phyloP scores from a whole-genome alignment of 2,888 invertebrate species.

The Malthinus seriepunctatus region DNA sequence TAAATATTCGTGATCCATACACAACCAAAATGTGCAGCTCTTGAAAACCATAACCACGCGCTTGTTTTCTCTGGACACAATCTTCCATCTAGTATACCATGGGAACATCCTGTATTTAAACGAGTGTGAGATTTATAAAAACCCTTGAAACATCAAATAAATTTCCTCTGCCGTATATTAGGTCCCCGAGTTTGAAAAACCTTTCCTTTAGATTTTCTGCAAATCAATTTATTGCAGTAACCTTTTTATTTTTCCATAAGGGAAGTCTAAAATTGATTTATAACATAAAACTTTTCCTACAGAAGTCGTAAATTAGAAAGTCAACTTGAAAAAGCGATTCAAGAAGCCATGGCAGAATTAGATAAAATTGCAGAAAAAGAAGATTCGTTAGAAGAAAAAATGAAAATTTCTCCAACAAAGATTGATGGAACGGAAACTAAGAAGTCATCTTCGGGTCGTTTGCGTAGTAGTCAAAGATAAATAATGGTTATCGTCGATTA shows the following conservation, averaged over 20 bases:
- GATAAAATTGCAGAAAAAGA: conserved; percentile 66
- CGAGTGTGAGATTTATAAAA: too few relatives aligned
- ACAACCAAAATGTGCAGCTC: too few relatives aligned
- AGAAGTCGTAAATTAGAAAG: conserved; percentile 93
- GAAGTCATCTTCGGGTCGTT: conserved; percentile 50
- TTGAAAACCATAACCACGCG: too few relatives aligned
- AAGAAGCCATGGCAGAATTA: conserved; percentile 89
- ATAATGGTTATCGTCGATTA: conserved; percentile 20
- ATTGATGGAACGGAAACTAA: conserved; percentile 31
- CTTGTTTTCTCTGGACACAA: too few relatives aligned
- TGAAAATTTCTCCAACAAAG: conserved; percentile 40
- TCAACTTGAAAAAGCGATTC: conserved; percentile 87
- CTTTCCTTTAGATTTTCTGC: not conserved
- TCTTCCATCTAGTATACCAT: too few relatives aligned
- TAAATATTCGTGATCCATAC: too few relatives aligned
- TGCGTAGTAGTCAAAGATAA: conserved; percentile 56
- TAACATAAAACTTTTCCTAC: conserved; percentile 34
- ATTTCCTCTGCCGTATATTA: too few relatives aligned
- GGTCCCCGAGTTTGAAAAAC: too few relatives aligned
- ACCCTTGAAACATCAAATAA: too few relatives aligned
- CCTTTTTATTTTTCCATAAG: not conserved
- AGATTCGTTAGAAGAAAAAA: conserved; percentile 43
- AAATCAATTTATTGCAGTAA: not conserved
- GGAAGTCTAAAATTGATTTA: too few relatives aligned
- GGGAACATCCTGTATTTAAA: too few relatives aligned